These are phyloP conservation scores for Adelphocoris suturalis DNA, from an alignment of 2,888 invertebrate genomes.

Conservation along the genomic window DNA sequence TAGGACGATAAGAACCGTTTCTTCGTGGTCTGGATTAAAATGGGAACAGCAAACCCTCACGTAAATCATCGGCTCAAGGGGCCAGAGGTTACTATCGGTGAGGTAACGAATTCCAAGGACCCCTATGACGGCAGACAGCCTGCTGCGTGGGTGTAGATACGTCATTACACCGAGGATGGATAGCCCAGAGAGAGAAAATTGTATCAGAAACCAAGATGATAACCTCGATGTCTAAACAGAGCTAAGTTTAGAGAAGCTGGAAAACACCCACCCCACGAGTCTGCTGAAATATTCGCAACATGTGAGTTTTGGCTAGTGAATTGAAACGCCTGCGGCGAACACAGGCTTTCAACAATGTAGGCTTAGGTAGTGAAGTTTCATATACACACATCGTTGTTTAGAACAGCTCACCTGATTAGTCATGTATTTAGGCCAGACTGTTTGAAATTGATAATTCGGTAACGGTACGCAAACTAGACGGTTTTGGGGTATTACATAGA, in stretches of 20 bases:
- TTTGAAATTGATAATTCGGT: no score
- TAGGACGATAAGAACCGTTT: background rate
- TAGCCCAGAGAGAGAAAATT: background rate
- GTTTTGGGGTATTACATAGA: no score
- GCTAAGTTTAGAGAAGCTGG: background rate
- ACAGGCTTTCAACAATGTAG: background rate
- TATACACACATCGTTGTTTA: background rate
- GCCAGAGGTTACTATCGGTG: background rate
- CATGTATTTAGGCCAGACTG: no score
- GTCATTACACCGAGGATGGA: background rate
- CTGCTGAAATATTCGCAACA: background rate
- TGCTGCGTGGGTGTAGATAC: background rate
- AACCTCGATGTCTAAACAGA: background rate
- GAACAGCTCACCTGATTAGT: no score
- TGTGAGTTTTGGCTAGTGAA: slow-evolving; percentile 2
- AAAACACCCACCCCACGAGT: background rate
- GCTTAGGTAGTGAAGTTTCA: background rate
- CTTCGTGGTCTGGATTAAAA: background rate
- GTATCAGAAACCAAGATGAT: background rate
- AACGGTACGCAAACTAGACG: no score
- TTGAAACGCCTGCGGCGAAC: background rate
- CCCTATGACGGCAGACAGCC: no score
- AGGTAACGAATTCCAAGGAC: slow-evolving; percentile 26
- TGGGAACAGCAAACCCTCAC: background rate
- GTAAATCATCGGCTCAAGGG: background rate